Evolutionary conservation across 2,113 vertebrate species (phyloP).

Genomic region (Menura novaehollandiae): DNA sequence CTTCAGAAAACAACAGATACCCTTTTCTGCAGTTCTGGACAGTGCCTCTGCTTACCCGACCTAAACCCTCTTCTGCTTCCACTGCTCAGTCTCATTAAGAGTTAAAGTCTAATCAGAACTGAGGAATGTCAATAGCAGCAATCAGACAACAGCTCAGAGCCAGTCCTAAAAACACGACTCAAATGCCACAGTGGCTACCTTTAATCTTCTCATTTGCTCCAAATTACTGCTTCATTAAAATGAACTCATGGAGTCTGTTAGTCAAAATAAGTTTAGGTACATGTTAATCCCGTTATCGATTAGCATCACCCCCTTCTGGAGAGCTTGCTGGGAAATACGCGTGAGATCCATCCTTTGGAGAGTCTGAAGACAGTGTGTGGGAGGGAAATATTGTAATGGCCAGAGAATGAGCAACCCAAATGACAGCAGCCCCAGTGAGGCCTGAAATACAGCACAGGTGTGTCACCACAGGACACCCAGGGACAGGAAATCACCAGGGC

Average conservation of each 20-base stretch:
- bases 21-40: background rate
- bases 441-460: slow-evolving; percentile 27
- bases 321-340: background rate
- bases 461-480: background rate
- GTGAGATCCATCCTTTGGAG: background rate
- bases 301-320: background rate
- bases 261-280: background rate
- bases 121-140: background rate
- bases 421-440: background rate
- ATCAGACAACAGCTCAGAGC: background rate
- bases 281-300: background rate
- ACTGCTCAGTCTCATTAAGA: background rate
- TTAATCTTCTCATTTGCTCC: slow-evolving; percentile 1
- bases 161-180: background rate
- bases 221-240: slow-evolving; percentile 31
- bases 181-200: background rate
- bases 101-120: background rate
- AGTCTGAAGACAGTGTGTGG: background rate
- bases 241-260: background rate
- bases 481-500: slow-evolving; percentile 29
- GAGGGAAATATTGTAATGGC: background rate
- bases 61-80: background rate
- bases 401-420: background rate
- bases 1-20: background rate
- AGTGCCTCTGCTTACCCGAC: background rate